These are phyloP conservation scores for Drosophila kikkawai DNA, from an alignment of 1,140 invertebrate species.

Conservation along the genomic window DNA sequence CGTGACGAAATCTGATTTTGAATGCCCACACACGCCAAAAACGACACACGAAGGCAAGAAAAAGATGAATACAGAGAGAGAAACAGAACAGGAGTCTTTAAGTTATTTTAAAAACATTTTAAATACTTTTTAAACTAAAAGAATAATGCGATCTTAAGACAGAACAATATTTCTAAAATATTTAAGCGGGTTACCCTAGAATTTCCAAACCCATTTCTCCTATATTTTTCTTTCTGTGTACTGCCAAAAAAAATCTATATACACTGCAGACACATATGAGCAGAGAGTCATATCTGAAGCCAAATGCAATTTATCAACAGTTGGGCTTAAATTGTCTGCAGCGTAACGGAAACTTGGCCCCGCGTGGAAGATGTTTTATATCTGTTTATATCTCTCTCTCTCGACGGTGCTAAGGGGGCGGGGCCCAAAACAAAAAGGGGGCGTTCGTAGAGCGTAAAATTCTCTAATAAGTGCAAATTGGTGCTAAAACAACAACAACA, in stretches of 20 bases:
- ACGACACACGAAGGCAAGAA: conserved; percentile 13
- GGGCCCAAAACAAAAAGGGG: neutral
- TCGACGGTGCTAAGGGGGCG: neutral
- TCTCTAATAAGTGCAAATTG: conserved; percentile 79
- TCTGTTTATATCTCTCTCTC: neutral
- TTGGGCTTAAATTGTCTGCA: conserved; percentile 82
- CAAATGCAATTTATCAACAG: conserved; percentile 82
- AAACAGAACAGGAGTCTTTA: neutral
- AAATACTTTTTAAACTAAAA: neutral
- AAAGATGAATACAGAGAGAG: conserved; percentile 17
- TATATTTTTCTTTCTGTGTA: neutral
- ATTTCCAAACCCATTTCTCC: too few species aligned
- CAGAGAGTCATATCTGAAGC: conserved; percentile 60
- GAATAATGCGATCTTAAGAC: neutral
- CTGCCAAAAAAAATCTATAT: conserved; percentile 21
- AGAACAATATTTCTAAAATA: neutral
- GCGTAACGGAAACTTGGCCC: conserved; percentile 70
- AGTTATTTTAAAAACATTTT: too few species aligned
- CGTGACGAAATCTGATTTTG: conserved; percentile 79
- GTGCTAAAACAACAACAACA: conserved; percentile 37
- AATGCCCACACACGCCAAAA: conserved; percentile 54
- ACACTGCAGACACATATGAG: conserved; percentile 18
- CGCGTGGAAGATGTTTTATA: conserved; percentile 53
- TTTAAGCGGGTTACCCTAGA: too few species aligned
- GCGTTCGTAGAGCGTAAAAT: conserved; percentile 57